Base-by-base conservation (phyloP, 2,888 invertebrate species). In the Acronicta alni region DNA sequence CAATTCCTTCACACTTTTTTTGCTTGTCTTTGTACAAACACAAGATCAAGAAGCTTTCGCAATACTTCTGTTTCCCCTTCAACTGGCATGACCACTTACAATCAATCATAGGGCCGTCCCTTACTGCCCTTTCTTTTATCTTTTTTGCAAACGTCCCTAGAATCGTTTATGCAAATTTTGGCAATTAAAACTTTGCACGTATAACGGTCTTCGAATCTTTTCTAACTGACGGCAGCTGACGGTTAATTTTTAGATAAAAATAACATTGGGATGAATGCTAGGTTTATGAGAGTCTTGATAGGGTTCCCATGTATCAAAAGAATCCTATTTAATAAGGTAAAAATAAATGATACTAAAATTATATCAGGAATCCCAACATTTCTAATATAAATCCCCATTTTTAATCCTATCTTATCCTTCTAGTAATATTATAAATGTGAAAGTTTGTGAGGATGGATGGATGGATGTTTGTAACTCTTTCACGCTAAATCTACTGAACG, bases 101-200 rank as follows among this genome's bases (percentile, higher is more conserved):
- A 90, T 89, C 85, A 83, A 90, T 90, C 90, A 87, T 68, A 57
- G 58, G 26, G 43, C 65, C 67, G 48, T 72, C 75, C 72, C 78
- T 77, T 57, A 45, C 57, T 78, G 76, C 79, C 74, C 75, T 75
- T 72, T 67, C 57, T 72, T 55, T 66, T 61, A 52, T 49, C 16
- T 64, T 72, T 85, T 86, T 82, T 83, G 80, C 75, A 39, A 75
- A 73, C 78, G 77, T 83, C 84, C 77, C 73, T 67, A 72, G 63
- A 75, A 74, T 79, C 77, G 83, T 86, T 88, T 91, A 92, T 92
- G 92, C 91, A 91, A 92, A 92, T 92, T 86, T 77, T 72, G 57
- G 89, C 91, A 91, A 92, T 91, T 91, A 91, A 86, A 75, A 68
- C 77, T 84, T 83, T 81, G 83, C 86, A 87, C 81, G 84, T 71